Percentiles rank a stretch among this genome's conserved stretches.
Evolutionary conservation across 2,888 invertebrate genomes (phyloP).

Genomic region (Troglohyphantes excavatus): DNA sequence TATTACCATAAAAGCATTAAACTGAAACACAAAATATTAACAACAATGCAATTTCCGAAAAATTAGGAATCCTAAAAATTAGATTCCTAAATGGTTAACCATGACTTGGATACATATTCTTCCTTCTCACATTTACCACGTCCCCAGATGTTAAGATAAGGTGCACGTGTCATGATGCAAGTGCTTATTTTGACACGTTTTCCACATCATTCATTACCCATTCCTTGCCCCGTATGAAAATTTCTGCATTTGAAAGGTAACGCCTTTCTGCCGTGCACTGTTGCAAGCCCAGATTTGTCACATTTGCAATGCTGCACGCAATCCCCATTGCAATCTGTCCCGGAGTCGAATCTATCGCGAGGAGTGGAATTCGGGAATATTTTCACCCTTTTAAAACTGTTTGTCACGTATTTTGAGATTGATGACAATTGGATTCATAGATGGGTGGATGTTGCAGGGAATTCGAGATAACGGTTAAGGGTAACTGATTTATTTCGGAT

Average conservation of each 20-base stretch:
- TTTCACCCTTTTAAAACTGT: too few relatives aligned
- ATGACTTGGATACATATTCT: not conserved
- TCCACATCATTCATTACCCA: conserved; percentile 50
- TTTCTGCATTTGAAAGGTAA: conserved; percentile 17
- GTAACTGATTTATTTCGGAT: too few relatives aligned
- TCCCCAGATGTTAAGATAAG: conserved; percentile 2
- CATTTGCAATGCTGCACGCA: conserved; percentile 40
- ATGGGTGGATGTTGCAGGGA: too few relatives aligned
- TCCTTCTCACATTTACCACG: not conserved
- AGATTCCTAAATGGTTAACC: not conserved
- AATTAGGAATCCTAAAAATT: too few relatives aligned
- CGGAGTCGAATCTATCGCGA: not conserved
- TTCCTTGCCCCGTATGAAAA: conserved; percentile 12
- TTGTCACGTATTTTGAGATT: too few relatives aligned
- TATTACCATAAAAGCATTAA: too few relatives aligned
- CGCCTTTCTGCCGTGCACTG: conserved; percentile 42
- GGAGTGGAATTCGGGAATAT: too few relatives aligned
- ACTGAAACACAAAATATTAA: too few relatives aligned
- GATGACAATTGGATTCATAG: too few relatives aligned
- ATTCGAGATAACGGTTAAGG: too few relatives aligned
- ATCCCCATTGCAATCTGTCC: not conserved
- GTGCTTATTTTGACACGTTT: conserved; percentile 54
- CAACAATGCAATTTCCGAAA: too few relatives aligned
- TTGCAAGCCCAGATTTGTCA: conserved; percentile 2
- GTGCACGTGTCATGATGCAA: conserved; percentile 11